phyloP scores from a whole-genome alignment of 2,797 vertebrate species.

The Gymnoscopelus braueri region DNA sequence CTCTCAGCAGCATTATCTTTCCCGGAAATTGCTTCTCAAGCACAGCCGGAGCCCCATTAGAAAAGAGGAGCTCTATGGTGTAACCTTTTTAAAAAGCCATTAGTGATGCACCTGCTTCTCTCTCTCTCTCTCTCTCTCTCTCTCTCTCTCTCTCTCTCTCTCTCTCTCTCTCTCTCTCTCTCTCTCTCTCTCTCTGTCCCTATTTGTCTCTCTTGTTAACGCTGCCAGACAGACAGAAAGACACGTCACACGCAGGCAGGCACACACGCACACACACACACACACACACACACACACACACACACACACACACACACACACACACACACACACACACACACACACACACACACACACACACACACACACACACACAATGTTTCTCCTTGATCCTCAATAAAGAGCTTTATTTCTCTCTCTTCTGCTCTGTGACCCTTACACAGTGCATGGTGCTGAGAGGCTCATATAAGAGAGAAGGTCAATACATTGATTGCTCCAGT shows the following conservation, averaged over 20 bases:
- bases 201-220: conserved; percentile 79
- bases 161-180: conserved; percentile 44
- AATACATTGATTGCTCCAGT: no score
- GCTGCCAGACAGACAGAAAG: conserved; percentile 45
- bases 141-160: conserved; percentile 24
- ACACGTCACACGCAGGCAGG: conserved; percentile 18
- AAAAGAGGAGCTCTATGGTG: conserved; percentile 78
- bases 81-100: conserved; percentile 87
- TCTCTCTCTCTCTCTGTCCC: conserved; percentile 57
- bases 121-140: conserved; percentile 22
- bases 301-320: conserved; percentile 23
- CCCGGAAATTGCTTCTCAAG: conserved; percentile 82
- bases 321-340: conserved; percentile 8
- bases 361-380: conserved; percentile 6
- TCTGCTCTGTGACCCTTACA: no score
- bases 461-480: no score
- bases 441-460: no score
- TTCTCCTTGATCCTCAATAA: conserved; percentile 41
- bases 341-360: conserved; percentile 5
- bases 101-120: conserved; percentile 80
- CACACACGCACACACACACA: conserved; percentile 16
- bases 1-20: conserved; percentile 80
- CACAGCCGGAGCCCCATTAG: conserved; percentile 82
- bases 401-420: no score
- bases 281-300: conserved; percentile 35